Base-by-base conservation (phyloP, 2,888 invertebrate species). In the Teleogryllus oceanicus region DNA sequence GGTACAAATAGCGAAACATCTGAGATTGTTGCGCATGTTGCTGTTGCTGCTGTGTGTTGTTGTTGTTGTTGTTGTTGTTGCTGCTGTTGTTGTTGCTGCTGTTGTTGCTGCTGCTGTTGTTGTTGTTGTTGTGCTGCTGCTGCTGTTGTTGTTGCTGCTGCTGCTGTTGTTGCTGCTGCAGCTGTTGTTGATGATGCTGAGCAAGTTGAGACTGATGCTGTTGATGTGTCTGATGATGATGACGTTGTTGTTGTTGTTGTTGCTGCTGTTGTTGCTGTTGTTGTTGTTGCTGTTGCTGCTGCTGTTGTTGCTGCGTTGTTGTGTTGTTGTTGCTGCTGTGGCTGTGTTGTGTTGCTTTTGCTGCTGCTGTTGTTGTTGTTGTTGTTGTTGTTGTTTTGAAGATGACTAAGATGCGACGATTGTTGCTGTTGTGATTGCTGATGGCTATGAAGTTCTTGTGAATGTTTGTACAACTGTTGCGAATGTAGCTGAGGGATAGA, bases 381-480 rank as follows among this genome's bases (percentile, higher is more conserved):
- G 62, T 18, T 62, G n/a, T 18, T 62, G 62, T n/a, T 62, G 62
- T 84, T 21, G 83, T 83, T 20, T 83, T 5, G 82, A 18, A 75
- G 80, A 50, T 74, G 49, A 78, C 13, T 86, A 85, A n/a, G 86
- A 84, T 10, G 62, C 78, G 13, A 75, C 62, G 24, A n/a, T 18
- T 13, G 62, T 62, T 18, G n/a, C 3, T 62, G n/a, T 18, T 62
- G 13, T 18, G 13, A 62, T 62, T 62, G 62, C 62, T 62, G 62
- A n/a, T 13, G 62, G 62, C 13, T 13, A 62, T 62, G 62, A 13
- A 62, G n/a, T 62, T 62, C 62, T 62, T 62, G 62, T 62, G 62
- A 62, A 62, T 18, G 62, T 62, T 62, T 62, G 16, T 62, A 37
- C 37, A 37, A 37, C 37, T 37, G 37, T 37, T 37, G 37, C 37